A percentile compares a stretch with the other conserved stretches of the same genome.
These are phyloP conservation scores for Heliconius cydno DNA, from an alignment of 2,888 invertebrate species.

Conservation along the genomic window DNA sequence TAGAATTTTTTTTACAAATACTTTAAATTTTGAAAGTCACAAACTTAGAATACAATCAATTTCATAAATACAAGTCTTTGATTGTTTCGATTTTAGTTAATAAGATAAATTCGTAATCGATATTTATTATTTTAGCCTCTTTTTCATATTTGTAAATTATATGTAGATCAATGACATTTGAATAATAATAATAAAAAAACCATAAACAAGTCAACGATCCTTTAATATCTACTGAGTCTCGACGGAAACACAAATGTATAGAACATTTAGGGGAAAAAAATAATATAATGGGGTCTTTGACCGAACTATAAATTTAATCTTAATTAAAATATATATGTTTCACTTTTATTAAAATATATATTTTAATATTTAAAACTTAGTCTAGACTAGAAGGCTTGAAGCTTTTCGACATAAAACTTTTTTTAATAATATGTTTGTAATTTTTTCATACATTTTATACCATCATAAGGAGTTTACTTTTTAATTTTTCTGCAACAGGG, in stretches of 20 bases:
- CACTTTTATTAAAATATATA: neutral
- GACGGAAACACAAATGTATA: neutral
- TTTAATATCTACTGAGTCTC: neutral
- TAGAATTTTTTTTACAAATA: neutral
- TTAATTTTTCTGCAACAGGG: no score
- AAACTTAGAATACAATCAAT: no score
- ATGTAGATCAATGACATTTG: neutral
- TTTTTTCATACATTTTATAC: no score
- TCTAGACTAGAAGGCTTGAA: neutral
- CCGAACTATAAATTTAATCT: constrained; percentile 7
- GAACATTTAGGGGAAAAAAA: neutral
- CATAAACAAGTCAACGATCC: constrained; percentile 4
- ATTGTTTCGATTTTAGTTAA: neutral
- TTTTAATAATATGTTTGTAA: no score
- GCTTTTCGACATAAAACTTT: no score
- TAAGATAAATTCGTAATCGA: no score
- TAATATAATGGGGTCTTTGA: neutral
- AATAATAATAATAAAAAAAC: neutral
- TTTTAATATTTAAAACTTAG: neutral
- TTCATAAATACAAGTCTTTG: neutral
- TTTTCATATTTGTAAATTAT: neutral
- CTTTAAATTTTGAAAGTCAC: no score
- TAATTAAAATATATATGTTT: neutral
- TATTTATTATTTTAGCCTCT: no score
- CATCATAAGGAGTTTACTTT: no score